Percentiles rank a stretch among this genome's conserved stretches.
Conservation (phyloP, 2,888 invertebrate species). For the Tricholauxania praeusta region DNA sequence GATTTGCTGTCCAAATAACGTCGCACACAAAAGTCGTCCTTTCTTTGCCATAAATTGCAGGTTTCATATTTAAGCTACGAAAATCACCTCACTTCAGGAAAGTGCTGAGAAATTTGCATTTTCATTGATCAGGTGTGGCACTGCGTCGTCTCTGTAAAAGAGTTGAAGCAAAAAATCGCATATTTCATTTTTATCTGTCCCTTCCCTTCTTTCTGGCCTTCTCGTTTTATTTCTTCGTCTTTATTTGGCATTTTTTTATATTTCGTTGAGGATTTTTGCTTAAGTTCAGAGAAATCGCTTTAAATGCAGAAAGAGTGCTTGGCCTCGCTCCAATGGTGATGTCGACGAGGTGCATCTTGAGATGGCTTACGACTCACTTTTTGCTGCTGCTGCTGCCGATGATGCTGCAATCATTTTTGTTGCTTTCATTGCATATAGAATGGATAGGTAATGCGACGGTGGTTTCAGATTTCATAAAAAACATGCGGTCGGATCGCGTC, state of each 20-base stretch:
- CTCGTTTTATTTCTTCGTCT: neutral
- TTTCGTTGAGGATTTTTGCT: neutral
- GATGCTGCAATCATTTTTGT: neutral
- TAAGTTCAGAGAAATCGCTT: conserved; percentile 15
- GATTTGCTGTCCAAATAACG: conserved; percentile 13
- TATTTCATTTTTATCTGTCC: conserved; percentile 10
- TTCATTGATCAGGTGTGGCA: conserved; percentile 39
- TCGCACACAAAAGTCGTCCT: neutral
- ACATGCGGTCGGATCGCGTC: neutral
- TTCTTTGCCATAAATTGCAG: conserved; percentile 36
- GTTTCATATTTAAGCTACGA: conserved; percentile 33
- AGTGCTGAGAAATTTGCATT: conserved; percentile 39
- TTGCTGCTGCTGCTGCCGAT: neutral
- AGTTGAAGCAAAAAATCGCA: conserved; percentile 21
- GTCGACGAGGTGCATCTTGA: conserved; percentile 5
- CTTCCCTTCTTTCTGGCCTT: neutral
- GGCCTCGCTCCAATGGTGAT: conserved; percentile 6
- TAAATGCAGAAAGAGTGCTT: conserved; percentile 25
- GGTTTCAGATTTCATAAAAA: conserved; percentile 28
- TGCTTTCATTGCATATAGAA: conserved; percentile 5
- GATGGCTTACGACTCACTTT: conserved; percentile 14
- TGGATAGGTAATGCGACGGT: conserved; percentile 20
- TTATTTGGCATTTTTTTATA: neutral
- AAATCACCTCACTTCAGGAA: neutral
- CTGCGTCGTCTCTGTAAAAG: neutral